Percentiles rank a stretch among this genome's conserved stretches.
Evolutionary conservation across 1,140 invertebrate genomes (phyloP).

Genomic region (Thalassaphorura encarpata): DNA sequence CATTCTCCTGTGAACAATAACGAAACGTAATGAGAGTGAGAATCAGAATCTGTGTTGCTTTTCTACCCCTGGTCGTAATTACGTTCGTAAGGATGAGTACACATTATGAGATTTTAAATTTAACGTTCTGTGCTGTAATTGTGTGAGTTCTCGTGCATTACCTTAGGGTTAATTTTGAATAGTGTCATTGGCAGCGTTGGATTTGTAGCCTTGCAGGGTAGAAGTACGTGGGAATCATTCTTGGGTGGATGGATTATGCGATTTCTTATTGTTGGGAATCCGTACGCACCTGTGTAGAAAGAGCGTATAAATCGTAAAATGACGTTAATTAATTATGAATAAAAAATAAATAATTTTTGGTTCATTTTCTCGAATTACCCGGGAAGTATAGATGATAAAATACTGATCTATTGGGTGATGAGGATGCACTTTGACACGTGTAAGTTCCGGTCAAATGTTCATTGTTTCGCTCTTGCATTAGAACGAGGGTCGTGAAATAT

Average conservation of each 20-base stretch:
- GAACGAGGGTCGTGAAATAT: constrained; percentile 25
- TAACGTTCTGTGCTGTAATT: background rate
- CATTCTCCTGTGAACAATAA: constrained; percentile 11
- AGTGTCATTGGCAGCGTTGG: constrained; percentile 16
- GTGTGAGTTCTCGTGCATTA: background rate
- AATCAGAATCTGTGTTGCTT: no score
- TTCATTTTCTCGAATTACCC: no score
- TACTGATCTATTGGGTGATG: constrained; percentile 6
- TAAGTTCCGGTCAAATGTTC: constrained; percentile 29
- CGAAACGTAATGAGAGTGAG: background rate
- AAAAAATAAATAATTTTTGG: background rate
- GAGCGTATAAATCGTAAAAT: background rate
- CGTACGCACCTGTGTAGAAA: constrained; percentile 20
- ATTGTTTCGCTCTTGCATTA: constrained; percentile 29
- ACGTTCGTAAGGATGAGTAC: background rate
- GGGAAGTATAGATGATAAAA: constrained; percentile 27
- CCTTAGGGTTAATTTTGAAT: constrained; percentile 24
- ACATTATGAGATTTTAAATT: background rate
- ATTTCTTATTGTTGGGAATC: constrained; percentile 23
- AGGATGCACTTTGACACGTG: constrained; percentile 20
- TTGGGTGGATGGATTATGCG: constrained; percentile 13
- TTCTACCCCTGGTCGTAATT: no score
- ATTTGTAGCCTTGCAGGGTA: constrained; percentile 27
- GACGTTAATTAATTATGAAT: background rate
- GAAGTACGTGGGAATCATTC: constrained; percentile 10